Evolutionary conservation across 2,113 vertebrate genomes (phyloP).

Genomic region (Reinhardtius hippoglossoides): DNA sequence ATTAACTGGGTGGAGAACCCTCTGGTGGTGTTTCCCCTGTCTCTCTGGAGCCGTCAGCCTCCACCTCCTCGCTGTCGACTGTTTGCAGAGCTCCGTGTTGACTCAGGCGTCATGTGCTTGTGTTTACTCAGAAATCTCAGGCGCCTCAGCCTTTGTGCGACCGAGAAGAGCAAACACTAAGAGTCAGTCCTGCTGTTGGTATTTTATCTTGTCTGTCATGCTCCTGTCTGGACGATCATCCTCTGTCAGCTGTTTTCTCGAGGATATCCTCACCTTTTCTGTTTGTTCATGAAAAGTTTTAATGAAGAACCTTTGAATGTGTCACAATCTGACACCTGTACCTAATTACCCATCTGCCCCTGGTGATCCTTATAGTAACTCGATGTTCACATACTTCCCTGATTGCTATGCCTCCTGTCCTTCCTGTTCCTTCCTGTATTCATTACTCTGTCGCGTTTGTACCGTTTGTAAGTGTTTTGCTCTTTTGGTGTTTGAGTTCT

Average conservation of each 20-base stretch:
- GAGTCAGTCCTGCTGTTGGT: conserved; percentile 8
- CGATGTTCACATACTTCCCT: too few species aligned
- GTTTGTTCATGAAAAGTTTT: not conserved
- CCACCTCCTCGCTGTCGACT: not conserved
- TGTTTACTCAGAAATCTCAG: conserved; percentile 16
- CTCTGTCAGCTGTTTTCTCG: not conserved
- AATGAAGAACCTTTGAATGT: too few species aligned
- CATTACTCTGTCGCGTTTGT: too few species aligned
- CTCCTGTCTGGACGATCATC: not conserved
- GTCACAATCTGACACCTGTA: too few species aligned
- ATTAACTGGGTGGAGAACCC: too few species aligned
- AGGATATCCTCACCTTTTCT: not conserved
- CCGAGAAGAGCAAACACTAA: conserved; percentile 3
- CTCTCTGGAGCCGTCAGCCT: not conserved
- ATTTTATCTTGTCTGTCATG: not conserved
- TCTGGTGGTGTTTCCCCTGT: not conserved
- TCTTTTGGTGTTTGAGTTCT: too few species aligned
- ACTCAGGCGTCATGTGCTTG: not conserved
- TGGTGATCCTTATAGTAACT: too few species aligned
- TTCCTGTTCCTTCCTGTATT: too few species aligned
- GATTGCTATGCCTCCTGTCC: too few species aligned
- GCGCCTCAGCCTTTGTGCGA: not conserved
- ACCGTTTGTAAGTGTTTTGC: too few species aligned
- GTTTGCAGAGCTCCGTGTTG: conserved; percentile 34
- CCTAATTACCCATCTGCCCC: too few species aligned